phyloP scores from a whole-genome alignment of 37 sponge, comb jelly and placozoan species.

The Tethya wilhelma region DNA sequence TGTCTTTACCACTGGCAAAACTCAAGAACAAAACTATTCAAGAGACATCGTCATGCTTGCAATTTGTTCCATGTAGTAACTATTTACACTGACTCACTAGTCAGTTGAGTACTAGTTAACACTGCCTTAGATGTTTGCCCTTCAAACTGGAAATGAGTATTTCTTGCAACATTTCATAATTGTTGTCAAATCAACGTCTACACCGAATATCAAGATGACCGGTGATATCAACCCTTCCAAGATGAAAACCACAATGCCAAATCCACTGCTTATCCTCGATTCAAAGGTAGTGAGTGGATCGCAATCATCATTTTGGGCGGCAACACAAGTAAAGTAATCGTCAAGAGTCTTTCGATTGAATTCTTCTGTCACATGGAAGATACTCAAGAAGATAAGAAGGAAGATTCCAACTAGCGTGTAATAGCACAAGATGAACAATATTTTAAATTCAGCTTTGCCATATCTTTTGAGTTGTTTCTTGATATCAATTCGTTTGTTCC shows the following conservation, averaged over 20 bases:
- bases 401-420: background rate
- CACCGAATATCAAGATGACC: background rate
- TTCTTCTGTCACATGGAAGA: background rate
- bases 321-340: background rate
- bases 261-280: background rate
- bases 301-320: background rate
- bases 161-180: too few relatives aligned
- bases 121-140: too few relatives aligned
- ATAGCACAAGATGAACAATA: background rate
- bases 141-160: too few relatives aligned
- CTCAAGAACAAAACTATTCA: too few relatives aligned
- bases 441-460: background rate
- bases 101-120: too few relatives aligned
- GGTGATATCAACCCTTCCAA: background rate
- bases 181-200: background rate
- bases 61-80: too few relatives aligned
- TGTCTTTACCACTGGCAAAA: too few relatives aligned
- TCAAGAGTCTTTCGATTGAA: background rate
- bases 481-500: too few relatives aligned
- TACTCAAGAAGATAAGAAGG: background rate
- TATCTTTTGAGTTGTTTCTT: too few relatives aligned
- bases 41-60: too few relatives aligned
- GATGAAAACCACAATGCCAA: background rate
- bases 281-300: background rate
- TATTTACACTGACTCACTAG: too few relatives aligned